Base-by-base conservation (phyloP, 1,140 invertebrate species). In the silkworm (Bombyx mori) region DNA sequence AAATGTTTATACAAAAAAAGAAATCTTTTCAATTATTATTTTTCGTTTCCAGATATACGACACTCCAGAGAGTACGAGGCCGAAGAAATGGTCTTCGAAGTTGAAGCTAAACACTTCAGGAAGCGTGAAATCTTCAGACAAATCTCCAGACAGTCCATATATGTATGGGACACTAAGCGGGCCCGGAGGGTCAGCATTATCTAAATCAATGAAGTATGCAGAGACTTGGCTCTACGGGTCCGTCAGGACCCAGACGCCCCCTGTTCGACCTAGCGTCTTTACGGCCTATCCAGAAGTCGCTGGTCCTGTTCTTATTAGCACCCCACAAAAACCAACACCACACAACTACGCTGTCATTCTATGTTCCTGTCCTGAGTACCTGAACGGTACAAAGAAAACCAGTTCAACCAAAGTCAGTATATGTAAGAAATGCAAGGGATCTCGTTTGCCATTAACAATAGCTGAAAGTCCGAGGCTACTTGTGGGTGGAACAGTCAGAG, bases 191-290 rank as follows among this genome's bases (percentile, higher is more conserved):
- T 91, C 90, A 80, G 86, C 90, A 7, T 77, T 95, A 59, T 93
- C 92, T 47, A 93, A 93, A 77, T 94, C 93, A 73, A 95, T 95
- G 93, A 92, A 94, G 64, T 95, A 94, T 82, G 92, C 92, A 1
- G 94, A 95, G 64, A 92, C 93, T 43, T 95, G 94, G 94, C 89
- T 95, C 1, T 95, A 95, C 68, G 93, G 93, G 58, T 93, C 93
- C 3, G 91, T 94, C 1, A 86, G 92, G 62, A 89, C 91, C 4
- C 89, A 90, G 54, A 89, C 91, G 3, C 89, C 91, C 52, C 89
- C 90, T 56, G 72, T 79, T n/a, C 77, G 88, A 63, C 81, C 84
- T 22, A 83, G 79, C 60, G 73, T 88, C 50, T 88, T 90, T 72
- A 77, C 87, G 45, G 85, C 89, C 58, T 89, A 89, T 54, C 80